Percentiles rank a stretch among this genome's conserved stretches.
phyloP scores from a whole-genome alignment of 2,113 vertebrate genomes.

The Balaenoptera acutorostrata region DNA sequence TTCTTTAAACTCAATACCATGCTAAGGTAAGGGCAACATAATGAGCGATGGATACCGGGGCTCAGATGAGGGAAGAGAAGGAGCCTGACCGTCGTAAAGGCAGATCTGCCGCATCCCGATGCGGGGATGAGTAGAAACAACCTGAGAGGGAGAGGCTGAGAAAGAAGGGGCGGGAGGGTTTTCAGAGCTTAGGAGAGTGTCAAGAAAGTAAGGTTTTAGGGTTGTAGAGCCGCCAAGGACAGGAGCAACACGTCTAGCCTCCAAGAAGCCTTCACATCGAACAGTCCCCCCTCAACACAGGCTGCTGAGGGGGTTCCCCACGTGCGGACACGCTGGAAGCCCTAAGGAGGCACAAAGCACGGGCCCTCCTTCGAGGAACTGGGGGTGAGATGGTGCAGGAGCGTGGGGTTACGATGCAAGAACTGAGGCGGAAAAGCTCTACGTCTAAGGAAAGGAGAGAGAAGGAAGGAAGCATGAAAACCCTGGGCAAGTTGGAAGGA shows the following conservation, averaged over 20 bases:
- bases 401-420: background rate
- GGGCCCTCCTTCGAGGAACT: rapidly evolving
- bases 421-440: background rate
- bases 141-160: background rate
- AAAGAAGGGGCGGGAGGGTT: background rate
- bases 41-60: background rate
- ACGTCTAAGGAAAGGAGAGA: background rate
- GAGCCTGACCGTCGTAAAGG: background rate
- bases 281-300: background rate
- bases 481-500: background rate
- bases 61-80: background rate
- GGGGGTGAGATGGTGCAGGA: too few relatives aligned
- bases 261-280: background rate
- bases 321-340: rapidly evolving
- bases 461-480: background rate
- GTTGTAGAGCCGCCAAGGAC: background rate
- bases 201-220: background rate
- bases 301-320: too few relatives aligned
- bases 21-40: background rate
- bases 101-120: background rate
- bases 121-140: background rate
- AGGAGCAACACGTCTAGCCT: background rate
- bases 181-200: background rate
- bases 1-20: background rate
- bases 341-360: background rate